Percentiles rank a stretch among this genome's conserved stretches.
These are phyloP conservation scores for Andinoacara biseriatus DNA, from an alignment of 2,113 vertebrate genomes.

Conservation along the genomic window DNA sequence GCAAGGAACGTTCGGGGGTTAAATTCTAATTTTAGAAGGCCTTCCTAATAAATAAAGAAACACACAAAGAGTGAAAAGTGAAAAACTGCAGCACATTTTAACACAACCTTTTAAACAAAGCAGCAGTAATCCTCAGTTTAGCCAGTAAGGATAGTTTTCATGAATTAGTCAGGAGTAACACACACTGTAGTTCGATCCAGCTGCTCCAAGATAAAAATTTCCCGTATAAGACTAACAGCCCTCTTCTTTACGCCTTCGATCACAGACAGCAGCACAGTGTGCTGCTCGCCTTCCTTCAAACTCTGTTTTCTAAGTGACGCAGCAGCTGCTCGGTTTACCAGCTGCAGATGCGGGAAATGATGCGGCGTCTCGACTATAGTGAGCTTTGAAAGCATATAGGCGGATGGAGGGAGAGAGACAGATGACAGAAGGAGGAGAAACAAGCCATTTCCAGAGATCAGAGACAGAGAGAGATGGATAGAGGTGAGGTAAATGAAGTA, in stretches of 20 bases:
- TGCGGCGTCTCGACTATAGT: constrained; percentile 39
- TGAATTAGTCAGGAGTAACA: background rate
- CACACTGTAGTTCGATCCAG: background rate
- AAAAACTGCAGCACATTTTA: background rate
- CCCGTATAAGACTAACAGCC: background rate
- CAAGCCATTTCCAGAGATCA: background rate
- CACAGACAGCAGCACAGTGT: constrained; percentile 10
- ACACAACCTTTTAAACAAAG: background rate
- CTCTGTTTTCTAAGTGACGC: constrained; percentile 10
- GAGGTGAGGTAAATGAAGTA: background rate
- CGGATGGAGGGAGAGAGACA: background rate
- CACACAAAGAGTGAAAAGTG: background rate
- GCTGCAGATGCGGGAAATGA: constrained; percentile 34
- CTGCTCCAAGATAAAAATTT: background rate
- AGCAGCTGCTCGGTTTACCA: constrained; percentile 6
- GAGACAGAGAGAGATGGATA: background rate
- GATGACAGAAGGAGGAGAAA: background rate
- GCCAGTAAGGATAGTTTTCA: background rate
- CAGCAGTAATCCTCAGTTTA: background rate
- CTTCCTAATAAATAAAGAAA: background rate
- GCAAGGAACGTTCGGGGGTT: background rate
- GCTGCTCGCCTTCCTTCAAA: background rate
- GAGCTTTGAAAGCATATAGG: constrained; percentile 21
- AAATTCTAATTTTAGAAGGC: background rate
- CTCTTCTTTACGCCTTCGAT: background rate